Evolutionary conservation across 92 coral and sea anemone genomes (phyloP), one percentile per base, ranked within the genome.

Genomic region (Muricea muricata): DNA sequence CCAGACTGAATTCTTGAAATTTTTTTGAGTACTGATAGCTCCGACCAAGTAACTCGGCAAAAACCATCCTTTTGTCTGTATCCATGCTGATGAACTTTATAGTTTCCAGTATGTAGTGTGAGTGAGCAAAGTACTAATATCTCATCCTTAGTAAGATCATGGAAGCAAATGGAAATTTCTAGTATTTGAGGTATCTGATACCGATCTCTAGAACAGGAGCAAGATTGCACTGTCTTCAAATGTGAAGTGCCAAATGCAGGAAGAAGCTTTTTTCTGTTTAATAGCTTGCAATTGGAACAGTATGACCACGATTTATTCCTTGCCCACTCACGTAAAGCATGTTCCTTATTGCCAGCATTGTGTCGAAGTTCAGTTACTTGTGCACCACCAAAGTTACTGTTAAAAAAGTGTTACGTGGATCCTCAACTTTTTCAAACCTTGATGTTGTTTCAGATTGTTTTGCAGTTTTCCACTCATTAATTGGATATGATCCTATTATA

Each of bases 61-160:
- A 86, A 76, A 12, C 75, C 58, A 21, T 56, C 83, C 48, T 84
- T 84, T 40, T 33, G 8, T 1, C 46, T 31, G 65, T 86, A 86
- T 1, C 89, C 89, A 28, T 86, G 40, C 18, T 18, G 40, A 4
- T 55, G 79, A 18, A 73, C 12, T 13, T 63, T 61, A 37, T 78
- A 86, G 21, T 40, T 70, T 2, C 85, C 85, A n/a, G n/a, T n/a
- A 10, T 85, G 89, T 18, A 85, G 32, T 20, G 39, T 74, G 4
- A 78, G 66, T 29, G 84, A 78, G n/a, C 78, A 18, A 50, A 65
- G 48, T 7, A 70, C 84, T 28, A 41, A 8, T 23, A 58, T 26
- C 11, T 76, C 76, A 11, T 8, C 12, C 21, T 13, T 0, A 0
- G 65, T 24, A 15, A 85, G 65, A 37, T 32, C 45, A 37, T 74